Conservation (phyloP, 2,797 vertebrate genomes). For the Loris lydekkerianus region DNA sequence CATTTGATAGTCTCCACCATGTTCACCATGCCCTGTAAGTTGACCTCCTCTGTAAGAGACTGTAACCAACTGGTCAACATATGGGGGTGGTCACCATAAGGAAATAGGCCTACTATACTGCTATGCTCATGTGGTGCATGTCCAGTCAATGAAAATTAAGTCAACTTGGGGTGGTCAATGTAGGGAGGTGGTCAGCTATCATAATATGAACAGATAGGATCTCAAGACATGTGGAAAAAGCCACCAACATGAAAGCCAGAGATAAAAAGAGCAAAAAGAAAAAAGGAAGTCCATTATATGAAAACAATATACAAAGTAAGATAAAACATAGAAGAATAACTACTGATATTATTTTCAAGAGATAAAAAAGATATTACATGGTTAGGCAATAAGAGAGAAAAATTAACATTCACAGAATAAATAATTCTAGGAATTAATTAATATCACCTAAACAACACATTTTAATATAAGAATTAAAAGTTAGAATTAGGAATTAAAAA, state of each 20-base stretch:
- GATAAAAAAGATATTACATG: background rate
- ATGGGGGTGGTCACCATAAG: no score
- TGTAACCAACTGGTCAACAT: no score
- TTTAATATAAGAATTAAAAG: background rate
- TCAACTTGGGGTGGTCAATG: no score
- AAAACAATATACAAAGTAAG: background rate
- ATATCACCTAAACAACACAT: background rate
- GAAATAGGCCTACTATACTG: no score
- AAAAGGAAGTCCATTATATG: background rate
- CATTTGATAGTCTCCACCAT: background rate
- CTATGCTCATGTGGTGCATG: no score
- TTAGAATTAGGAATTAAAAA: slow-evolving; percentile 34
- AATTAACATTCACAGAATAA: background rate
- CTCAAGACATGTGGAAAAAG: background rate
- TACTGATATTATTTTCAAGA: slow-evolving; percentile 19
- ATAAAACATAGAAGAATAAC: slow-evolving; percentile 30
- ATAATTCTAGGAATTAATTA: background rate
- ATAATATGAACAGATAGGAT: background rate
- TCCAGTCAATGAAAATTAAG: no score
- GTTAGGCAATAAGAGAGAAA: background rate
- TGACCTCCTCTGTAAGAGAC: no score
- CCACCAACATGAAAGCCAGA: background rate
- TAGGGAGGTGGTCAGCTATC: no score
- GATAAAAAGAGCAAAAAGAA: background rate
- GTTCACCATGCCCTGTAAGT: background rate